Base-by-base conservation (phyloP, 2,113 vertebrate genomes). In the Podilymbus podiceps region DNA sequence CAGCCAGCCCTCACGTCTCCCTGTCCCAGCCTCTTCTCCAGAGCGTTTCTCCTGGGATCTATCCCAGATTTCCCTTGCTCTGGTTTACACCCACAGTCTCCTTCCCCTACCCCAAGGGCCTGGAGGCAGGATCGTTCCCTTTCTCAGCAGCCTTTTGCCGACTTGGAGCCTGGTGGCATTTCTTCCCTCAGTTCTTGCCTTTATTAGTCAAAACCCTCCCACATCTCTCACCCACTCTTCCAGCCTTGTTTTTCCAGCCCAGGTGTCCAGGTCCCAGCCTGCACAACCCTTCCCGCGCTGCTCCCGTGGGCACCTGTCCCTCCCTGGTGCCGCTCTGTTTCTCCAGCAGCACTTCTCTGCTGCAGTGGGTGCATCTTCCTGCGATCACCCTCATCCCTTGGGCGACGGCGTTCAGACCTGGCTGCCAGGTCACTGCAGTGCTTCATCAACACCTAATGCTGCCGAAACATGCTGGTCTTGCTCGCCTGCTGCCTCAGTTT, bases 291-390 rank as follows among this genome's bases (percentile, higher is more conserved):
- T 25, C 60, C 63, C 1, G 3, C 23, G 47, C 81, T 40, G 62
- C 52, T 31, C 52, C 15, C 2, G 0, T 15, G 88, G 22, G 7
- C 23, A 58, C 24, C 49, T 83, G 33, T 77, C 68, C 63, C 69
- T 49, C 9, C 40, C 14, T 2, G 0, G 1, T 1, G 31, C 71
- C 3, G 1, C 67, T 17, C 2, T 0, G 0, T 38, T 76, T 12
- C 64, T 71, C 66, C 42, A 8, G 11, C 74, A 49, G 24, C 75
- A 1, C 23, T 85, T 31, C 50, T 55, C 40, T 2, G 0, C 80
- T 64, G 46, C 81, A 69, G 30, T 2, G 7, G 38, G 27, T 33
- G 22, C 71, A 67, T 47, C 38, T 42, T 78, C 53, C 50, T 40
- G 31, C 1, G 0, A 52, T 30, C 52, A 0, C 58, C 44, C 58